Evolutionary conservation across 2,113 vertebrate species (phyloP), one percentile per base, ranked within the genome.

Genomic region (Hymenochirus boettgeri): DNA sequence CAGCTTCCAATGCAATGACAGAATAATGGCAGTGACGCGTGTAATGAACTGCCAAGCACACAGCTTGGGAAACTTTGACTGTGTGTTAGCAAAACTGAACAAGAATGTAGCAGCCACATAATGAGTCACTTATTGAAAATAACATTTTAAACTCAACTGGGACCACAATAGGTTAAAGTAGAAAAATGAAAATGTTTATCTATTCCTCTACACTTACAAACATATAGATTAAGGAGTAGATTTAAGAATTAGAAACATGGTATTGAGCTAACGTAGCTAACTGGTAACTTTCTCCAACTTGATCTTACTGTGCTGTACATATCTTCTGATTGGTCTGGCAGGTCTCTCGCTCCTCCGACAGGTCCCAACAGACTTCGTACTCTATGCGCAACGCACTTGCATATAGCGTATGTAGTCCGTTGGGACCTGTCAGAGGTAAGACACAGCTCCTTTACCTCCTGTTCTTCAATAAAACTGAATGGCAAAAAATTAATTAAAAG

Each of bases 11-110:
- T 58, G 24, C 53, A 65, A 54, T 37, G 54, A n/a, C 42, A 57
- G 42, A 27, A 42, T 26, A 51, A 25, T 42, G 3, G 23, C 8
- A 51, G 64, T 67, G 64, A 67, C 64, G 64, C 59, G 64, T 29
- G 54, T 39, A 31, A 26, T 17, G 46, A 42, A 55, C 46, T 67
- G 55, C 63, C 63, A 58, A n/a, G 55, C 15, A 7, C 63, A 66
- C 37, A 57, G 27, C 25, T 18, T 11, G 51, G 64, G 64, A 67
- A 67, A 67, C 24, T 31, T 26, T 67, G 55, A 67, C 55, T 67
- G 21, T 17, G 21, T 17, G 35, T 37, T 59, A 67, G 56, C 22
- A 31, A 66, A 56, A 47, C 35, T 56, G 27, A 66, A 35, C 26
- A 8, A 31, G 52, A 31, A 26, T 19, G 52, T 31, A 26, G 52